Conservation (phyloP, 2,797 vertebrate species). For the Girardinus metallicus region DNA sequence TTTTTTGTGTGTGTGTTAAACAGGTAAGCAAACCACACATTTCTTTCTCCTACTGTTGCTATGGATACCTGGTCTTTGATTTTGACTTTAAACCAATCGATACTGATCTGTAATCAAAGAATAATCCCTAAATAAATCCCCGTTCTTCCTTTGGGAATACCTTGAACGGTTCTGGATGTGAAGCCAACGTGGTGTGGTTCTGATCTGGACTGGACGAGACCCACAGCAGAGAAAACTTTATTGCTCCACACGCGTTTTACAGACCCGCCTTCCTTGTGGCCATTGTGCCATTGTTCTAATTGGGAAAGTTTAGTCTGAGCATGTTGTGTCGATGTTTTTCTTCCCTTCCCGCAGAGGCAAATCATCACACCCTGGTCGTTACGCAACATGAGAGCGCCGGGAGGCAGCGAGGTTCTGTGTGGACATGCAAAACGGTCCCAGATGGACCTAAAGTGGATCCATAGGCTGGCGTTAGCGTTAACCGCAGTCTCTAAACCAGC, state of each 20-base stretch:
- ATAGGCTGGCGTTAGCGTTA: not conserved
- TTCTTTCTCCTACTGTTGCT: not conserved
- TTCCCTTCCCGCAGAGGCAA: conserved; percentile 11
- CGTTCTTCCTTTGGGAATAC: not conserved
- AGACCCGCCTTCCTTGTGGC: conserved; percentile 40
- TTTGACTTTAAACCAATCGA: not conserved
- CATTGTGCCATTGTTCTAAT: conserved; percentile 44
- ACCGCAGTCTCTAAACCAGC: not conserved
- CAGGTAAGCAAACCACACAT: not conserved
- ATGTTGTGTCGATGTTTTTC: conserved; percentile 15
- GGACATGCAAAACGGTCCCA: not conserved
- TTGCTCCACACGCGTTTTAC: conserved; percentile 30
- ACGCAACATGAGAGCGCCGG: not conserved
- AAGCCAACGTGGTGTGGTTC: not conserved
- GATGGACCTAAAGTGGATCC: not conserved
- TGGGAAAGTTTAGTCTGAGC: conserved; percentile 46
- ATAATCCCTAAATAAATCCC: not conserved
- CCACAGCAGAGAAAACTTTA: conserved; percentile 15
- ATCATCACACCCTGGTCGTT: conserved; percentile 22
- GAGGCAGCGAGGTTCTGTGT: not conserved
- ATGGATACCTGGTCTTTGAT: not conserved
- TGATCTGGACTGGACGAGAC: not conserved
- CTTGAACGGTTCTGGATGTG: not conserved
- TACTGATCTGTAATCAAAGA: not conserved
- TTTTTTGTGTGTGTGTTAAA: not conserved